These are phyloP conservation scores for Gari tellinella DNA, from an alignment of 2,888 invertebrate species.

Conservation along the genomic window DNA sequence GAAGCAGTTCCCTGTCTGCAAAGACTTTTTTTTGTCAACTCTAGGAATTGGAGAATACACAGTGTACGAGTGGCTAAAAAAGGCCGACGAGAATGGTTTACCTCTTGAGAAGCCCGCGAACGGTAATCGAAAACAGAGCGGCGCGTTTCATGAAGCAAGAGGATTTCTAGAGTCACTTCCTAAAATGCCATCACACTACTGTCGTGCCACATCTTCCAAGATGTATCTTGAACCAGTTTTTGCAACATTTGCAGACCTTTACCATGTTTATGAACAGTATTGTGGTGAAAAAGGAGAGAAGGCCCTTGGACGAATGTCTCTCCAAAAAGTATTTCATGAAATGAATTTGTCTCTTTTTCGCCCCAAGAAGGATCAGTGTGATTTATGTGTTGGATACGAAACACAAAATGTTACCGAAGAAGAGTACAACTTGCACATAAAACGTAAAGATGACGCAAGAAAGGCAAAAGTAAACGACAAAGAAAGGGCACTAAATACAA, in stretches of 20 bases:
- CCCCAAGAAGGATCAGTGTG: slow-evolving; percentile 47
- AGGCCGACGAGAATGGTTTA: not conserved
- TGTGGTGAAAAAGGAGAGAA: slow-evolving; percentile 2
- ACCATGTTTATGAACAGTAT: slow-evolving; percentile 4
- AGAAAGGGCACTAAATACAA: slow-evolving; percentile 7
- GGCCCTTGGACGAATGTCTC: not conserved
- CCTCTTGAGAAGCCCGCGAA: not conserved
- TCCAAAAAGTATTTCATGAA: slow-evolving; percentile 12
- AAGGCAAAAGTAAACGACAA: slow-evolving; percentile 30
- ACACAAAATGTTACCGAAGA: slow-evolving; percentile 40
- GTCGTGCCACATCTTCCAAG: too few species aligned
- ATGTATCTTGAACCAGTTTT: slow-evolving; percentile 14
- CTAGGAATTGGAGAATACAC: too few species aligned
- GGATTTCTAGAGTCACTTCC: too few species aligned
- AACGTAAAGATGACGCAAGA: slow-evolving; percentile 26
- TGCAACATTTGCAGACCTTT: not conserved
- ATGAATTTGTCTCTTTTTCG: slow-evolving; percentile 20
- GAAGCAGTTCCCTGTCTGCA: too few species aligned
- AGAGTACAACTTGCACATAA: slow-evolving; percentile 13
- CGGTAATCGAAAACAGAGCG: too few species aligned
- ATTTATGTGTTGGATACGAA: slow-evolving; percentile 33
- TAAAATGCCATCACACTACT: too few species aligned
- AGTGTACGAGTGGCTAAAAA: too few species aligned
- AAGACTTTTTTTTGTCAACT: too few species aligned
- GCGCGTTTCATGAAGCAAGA: too few species aligned